Base-by-base conservation (phyloP, 2,888 invertebrate species). In the Adelphocoris suturalis region DNA sequence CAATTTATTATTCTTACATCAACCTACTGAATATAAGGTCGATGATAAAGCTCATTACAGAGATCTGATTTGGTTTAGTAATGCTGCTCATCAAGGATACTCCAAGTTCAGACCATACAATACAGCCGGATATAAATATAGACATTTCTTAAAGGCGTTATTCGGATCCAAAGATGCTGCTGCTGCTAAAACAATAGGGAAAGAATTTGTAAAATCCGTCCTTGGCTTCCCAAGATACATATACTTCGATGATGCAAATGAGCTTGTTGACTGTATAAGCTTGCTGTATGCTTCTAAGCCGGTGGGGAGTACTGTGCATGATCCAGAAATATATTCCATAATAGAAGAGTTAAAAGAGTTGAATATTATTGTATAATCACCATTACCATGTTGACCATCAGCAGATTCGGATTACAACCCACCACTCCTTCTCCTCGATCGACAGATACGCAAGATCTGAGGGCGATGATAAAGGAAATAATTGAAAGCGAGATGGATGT, bases 161-260 rank as follows among this genome's bases (percentile, higher is more conserved):
- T 11, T 52, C 13, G 52, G 52, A 52, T 11, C 52, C 52, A n/a
- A n/a, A n/a, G n/a, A n/a, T n/a, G n/a, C n/a, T n/a, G n/a, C n/a
- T n/a, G 14, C 52, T 16, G 2, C 52, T 5, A 61, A 61, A 9
- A n/a, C n/a, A n/a, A n/a, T n/a, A n/a, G 61, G 61, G 9, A 61
- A 19, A 19, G 61, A n/a, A 4, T 61, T 61, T 61, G 19, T 61
- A 0, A 19, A 61, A 19, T 4, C 2, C 0, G 19, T 19, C 5
- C 0, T 1, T 2, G 61, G n/a, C 19, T 1, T n/a, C 9, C 81
- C 81, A 11, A 37, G 47, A 37, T 81, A 47, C 23, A 48, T 81
- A 11, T 81, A 81, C n/a, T 81, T 46, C 48, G 81, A 81, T 27
- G 47, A 81, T 81, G 48, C 81, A 5, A 81, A 81, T 19, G 81